Conservation (phyloP, 2,113 vertebrate species). For the Alligator mississippiensis region DNA sequence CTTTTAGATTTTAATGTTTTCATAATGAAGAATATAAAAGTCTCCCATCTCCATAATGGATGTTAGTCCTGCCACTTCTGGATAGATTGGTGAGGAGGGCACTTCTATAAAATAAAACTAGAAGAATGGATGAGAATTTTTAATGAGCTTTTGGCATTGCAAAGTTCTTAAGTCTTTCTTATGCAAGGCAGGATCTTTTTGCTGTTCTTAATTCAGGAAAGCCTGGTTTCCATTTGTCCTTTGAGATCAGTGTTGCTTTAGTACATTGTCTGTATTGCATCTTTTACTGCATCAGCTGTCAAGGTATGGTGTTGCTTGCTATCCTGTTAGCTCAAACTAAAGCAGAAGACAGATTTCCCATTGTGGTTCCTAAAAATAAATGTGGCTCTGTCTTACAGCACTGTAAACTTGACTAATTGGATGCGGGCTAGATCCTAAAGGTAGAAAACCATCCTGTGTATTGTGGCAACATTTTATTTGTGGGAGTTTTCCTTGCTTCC, state of each 20-base stretch:
- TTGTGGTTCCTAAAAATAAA: background rate
- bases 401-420: conserved; percentile 1
- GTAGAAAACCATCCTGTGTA: background rate
- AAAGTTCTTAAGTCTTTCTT: too few species aligned
- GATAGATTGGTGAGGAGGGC: too few species aligned
- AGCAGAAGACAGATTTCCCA: background rate
- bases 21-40: too few species aligned
- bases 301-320: background rate
- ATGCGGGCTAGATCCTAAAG: background rate
- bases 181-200: too few species aligned
- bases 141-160: too few species aligned
- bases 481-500: background rate
- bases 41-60: too few species aligned
- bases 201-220: background rate
- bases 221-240: background rate
- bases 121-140: too few species aligned
- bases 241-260: background rate
- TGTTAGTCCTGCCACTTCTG: too few species aligned
- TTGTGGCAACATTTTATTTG: background rate
- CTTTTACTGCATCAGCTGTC: background rate
- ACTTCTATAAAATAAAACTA: too few species aligned
- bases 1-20: too few species aligned
- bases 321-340: background rate
- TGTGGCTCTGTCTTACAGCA: background rate
- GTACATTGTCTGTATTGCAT: conserved; percentile 1